A percentile compares a stretch with the other conserved stretches of the same genome.
These are phyloP conservation scores for Pseudomyrmex gracilis DNA, from an alignment of 1,140 invertebrate species.

Conservation along the genomic window DNA sequence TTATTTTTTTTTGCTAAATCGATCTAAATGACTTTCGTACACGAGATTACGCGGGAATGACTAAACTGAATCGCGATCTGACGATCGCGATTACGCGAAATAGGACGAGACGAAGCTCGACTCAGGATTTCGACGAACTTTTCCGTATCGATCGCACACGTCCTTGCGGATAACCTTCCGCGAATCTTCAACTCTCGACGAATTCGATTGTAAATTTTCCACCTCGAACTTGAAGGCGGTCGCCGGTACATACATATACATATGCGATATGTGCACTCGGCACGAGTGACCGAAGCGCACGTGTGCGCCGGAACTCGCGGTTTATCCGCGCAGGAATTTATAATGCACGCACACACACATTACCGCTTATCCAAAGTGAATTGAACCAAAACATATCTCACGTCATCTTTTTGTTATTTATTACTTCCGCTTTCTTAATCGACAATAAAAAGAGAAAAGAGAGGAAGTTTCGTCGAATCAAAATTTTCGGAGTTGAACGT, in stretches of 20 bases:
- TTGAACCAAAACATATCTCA: constrained; percentile 10
- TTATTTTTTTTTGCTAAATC: neutral
- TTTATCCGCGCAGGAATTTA: constrained; percentile 48
- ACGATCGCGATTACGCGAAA: constrained; percentile 46
- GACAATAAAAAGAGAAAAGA: neutral
- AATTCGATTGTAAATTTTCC: constrained; percentile 55
- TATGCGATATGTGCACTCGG: constrained; percentile 2
- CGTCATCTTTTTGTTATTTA: neutral
- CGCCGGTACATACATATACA: constrained; percentile 9
- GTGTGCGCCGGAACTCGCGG: constrained; percentile 43
- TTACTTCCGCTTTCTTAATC: neutral
- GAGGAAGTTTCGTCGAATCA: neutral
- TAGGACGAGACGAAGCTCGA: constrained; percentile 31
- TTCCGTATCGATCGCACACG: constrained; percentile 39
- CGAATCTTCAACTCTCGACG: constrained; percentile 38
- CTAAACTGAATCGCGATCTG: neutral
- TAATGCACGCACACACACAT: constrained; percentile 13
- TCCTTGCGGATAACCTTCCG: constrained; percentile 29
- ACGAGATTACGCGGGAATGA: constrained; percentile 20
- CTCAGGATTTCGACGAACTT: constrained; percentile 50
- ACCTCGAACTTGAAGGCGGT: constrained; percentile 31
- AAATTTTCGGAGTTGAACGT: neutral
- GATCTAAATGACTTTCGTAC: neutral
- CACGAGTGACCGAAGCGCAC: constrained; percentile 30
- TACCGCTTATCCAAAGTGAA: neutral